These are phyloP conservation scores for Drosophila subsilvestris DNA, from an alignment of 2,888 invertebrate species.

Conservation along the genomic window DNA sequence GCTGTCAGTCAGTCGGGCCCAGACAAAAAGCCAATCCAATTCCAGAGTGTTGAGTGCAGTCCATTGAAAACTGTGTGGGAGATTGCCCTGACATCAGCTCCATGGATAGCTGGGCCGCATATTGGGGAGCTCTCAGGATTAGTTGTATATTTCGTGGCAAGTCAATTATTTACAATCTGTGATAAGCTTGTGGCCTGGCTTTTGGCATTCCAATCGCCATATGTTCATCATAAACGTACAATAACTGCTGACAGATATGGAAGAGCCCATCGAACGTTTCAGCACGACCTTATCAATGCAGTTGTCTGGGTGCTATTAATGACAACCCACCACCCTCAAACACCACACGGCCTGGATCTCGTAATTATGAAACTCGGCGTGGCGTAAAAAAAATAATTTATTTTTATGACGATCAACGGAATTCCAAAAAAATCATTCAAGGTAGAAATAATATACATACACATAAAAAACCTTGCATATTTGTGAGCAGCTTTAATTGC, in stretches of 20 bases:
- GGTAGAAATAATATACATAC: conserved; percentile 12
- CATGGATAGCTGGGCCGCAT: background rate
- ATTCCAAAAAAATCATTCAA: conserved; percentile 20
- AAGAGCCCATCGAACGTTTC: conserved; percentile 1
- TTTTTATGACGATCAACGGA: conserved; percentile 43
- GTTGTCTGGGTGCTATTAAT: conserved; percentile 28
- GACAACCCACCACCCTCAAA: conserved; percentile 25
- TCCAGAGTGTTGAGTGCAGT: conserved; percentile 56
- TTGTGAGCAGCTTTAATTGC: conserved; percentile 49
- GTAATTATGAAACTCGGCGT: conserved; percentile 58
- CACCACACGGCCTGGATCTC: conserved; percentile 28
- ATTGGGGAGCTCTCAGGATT: background rate
- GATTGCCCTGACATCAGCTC: background rate
- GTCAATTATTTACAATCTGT: conserved; percentile 32
- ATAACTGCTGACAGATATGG: conserved; percentile 53
- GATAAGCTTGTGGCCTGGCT: conserved; percentile 8
- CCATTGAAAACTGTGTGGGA: conserved; percentile 17
- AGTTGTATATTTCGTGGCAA: conserved; percentile 3
- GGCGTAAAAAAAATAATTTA: conserved; percentile 38
- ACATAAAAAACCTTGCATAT: conserved; percentile 31
- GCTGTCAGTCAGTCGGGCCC: conserved; percentile 25
- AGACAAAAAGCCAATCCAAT: conserved; percentile 68
- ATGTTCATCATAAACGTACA: conserved; percentile 52
- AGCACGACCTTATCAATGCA: conserved; percentile 47
- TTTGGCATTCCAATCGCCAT: conserved; percentile 40